Base-by-base conservation (phyloP, 2,888 invertebrate genomes). In the Eristalis intricaria region DNA sequence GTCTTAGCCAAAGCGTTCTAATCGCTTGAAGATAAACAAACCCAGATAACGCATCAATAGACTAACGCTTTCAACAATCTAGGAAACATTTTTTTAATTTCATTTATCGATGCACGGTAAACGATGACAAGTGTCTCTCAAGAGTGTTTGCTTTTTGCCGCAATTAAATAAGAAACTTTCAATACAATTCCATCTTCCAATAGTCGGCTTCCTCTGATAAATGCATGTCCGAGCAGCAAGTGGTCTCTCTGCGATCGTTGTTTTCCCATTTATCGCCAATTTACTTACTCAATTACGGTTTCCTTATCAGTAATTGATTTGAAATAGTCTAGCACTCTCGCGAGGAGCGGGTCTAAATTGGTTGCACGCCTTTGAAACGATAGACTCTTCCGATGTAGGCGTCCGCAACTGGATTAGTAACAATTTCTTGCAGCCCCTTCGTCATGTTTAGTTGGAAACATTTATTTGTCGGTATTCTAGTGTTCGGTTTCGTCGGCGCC, bases 371-470 rank as follows among this genome's bases (percentile, higher is more conserved):
- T 43, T 69, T 69, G 50, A 69, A 56, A 26, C 15, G n/a, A 32
- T 38, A 75, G 50, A 23, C 35, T 22, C 66, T 58, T 13, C 32
- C 60, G 64, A 73, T 60, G 69, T 63, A 66, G 26, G 43, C 60
- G 29, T 26, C 38, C 35, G 32, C 56, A 74, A 83, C 66, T 83
- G 58, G 87, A 80, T 73, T 71, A 63, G 71, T 76, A 76, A 50
- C 50, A 19, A 19, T 50, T 50, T 50, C 19, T 50, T 19, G 50
- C 50, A 50, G 50, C 50, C 50, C 50, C 26, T 60, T 60, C 26
- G 83, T 80, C 76, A 13, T 76, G 75, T 68, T 69, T 65, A 83
- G 70, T 69, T 87, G 87, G 83, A 83, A 56, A 60, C 87, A 87
- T 38, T 83, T 83, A 1, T 60, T 84, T 13, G 64, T 50, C 22